phyloP scores from a whole-genome alignment of 2,888 invertebrate species.

The Drosophila subquinaria region DNA sequence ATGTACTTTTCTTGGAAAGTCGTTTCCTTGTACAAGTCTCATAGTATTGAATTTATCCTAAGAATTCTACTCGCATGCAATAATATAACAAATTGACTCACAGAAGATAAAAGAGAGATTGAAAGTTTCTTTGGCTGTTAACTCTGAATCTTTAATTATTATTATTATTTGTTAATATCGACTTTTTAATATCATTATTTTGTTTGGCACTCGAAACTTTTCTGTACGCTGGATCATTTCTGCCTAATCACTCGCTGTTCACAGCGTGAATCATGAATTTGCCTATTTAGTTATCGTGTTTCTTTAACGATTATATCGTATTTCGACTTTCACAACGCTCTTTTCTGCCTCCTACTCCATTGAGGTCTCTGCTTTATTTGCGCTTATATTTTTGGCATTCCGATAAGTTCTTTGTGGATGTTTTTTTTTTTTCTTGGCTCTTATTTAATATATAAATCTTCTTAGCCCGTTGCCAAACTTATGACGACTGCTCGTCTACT shows the following conservation, averaged over 20 bases:
- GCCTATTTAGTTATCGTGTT: constrained; percentile 2
- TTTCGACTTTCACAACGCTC: constrained; percentile 1
- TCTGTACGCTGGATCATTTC: not conserved
- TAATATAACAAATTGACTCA: too few species aligned
- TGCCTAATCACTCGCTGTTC: not conserved
- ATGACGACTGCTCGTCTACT: constrained; percentile 21
- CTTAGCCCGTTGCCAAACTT: constrained; percentile 24
- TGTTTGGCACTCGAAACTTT: not conserved
- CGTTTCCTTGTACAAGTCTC: too few species aligned
- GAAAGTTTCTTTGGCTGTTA: not conserved
- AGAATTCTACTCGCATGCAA: too few species aligned
- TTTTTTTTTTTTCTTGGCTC: constrained; percentile 15
- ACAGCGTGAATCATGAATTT: not conserved
- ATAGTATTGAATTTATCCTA: too few species aligned
- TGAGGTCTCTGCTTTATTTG: not conserved
- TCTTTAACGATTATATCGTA: constrained; percentile 1
- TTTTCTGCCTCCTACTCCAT: not conserved
- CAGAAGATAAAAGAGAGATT: not conserved
- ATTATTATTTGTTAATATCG: not conserved
- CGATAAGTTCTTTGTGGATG: constrained; percentile 33
- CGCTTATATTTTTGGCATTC: constrained; percentile 3
- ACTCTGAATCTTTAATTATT: not conserved
- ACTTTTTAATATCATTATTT: not conserved
- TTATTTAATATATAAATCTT: constrained; percentile 15
- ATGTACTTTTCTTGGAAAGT: not conserved